Percentiles rank a stretch among this genome's conserved stretches.
Evolutionary conservation across 2,797 vertebrate genomes (phyloP).

Genomic region (Platalea minor): DNA sequence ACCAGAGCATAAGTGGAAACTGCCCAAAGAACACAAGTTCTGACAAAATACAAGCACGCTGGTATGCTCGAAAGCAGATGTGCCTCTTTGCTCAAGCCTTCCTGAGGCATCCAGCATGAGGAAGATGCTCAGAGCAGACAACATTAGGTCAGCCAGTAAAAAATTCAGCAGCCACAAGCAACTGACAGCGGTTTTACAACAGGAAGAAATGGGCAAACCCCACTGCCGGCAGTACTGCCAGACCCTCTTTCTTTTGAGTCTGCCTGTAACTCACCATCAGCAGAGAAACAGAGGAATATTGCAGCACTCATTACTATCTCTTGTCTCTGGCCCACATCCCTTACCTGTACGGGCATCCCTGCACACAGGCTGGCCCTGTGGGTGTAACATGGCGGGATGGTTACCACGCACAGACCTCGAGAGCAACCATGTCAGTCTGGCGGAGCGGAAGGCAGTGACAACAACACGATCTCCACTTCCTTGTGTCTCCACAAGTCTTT

Average conservation of each 20-base stretch:
- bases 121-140: neutral
- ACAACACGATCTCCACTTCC: neutral
- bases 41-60: neutral
- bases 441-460: neutral
- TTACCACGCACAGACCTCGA: neutral
- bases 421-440: rapidly evolving
- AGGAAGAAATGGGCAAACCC: neutral
- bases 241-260: neutral
- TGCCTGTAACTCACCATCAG: neutral
- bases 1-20: neutral
- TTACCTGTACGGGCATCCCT: rapidly evolving
- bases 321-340: neutral
- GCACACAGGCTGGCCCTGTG: neutral
- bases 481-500: neutral
- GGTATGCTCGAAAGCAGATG: neutral
- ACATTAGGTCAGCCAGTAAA: neutral
- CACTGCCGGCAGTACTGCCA: neutral
- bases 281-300: neutral
- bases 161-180: neutral
- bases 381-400: rapidly evolving
- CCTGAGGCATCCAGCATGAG: neutral
- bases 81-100: neutral
- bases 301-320: neutral
- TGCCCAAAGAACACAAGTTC: neutral
- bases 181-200: neutral